These are phyloP conservation scores for Paracyclopina nana DNA, from an alignment of 1,140 invertebrate species.

Conservation along the genomic window DNA sequence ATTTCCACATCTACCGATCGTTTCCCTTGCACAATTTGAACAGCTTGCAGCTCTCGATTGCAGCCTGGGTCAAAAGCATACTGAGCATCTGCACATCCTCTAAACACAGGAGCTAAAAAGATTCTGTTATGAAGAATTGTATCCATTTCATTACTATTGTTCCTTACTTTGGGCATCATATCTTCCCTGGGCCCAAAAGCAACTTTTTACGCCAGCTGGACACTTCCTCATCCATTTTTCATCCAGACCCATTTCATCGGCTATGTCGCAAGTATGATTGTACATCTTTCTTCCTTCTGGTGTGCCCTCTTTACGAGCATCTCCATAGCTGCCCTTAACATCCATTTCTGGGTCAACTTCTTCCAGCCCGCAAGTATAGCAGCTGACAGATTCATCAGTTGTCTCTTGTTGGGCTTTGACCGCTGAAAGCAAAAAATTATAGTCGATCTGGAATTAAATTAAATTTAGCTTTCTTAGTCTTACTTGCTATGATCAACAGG, in stretches of 20 bases:
- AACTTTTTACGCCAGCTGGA: conserved; percentile 4
- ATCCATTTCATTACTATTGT: too few species aligned
- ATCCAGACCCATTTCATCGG: not conserved
- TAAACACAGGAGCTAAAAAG: conserved; percentile 1
- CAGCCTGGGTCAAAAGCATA: not conserved
- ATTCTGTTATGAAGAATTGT: too few species aligned
- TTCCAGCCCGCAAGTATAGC: too few species aligned
- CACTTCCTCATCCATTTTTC: conserved; percentile 5
- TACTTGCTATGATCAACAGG: too few species aligned
- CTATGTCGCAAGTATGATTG: conserved; percentile 14
- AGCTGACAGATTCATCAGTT: too few species aligned
- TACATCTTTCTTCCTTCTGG: conserved; percentile 12
- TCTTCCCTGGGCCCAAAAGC: conserved; percentile 5
- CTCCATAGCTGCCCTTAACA: too few species aligned
- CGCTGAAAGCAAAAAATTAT: too few species aligned
- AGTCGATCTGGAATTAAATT: too few species aligned
- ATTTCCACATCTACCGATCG: conserved; percentile 4
- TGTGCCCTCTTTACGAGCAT: too few species aligned
- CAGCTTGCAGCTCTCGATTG: conserved; percentile 10
- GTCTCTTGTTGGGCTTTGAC: too few species aligned
- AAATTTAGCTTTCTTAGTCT: too few species aligned
- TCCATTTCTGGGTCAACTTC: too few species aligned
- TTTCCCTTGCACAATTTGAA: conserved; percentile 8
- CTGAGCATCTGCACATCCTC: conserved; percentile 7
- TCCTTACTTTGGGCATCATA: not conserved